Evolutionary conservation across 2,888 invertebrate species (phyloP).

Genomic region (Scaptomyza parva): DNA sequence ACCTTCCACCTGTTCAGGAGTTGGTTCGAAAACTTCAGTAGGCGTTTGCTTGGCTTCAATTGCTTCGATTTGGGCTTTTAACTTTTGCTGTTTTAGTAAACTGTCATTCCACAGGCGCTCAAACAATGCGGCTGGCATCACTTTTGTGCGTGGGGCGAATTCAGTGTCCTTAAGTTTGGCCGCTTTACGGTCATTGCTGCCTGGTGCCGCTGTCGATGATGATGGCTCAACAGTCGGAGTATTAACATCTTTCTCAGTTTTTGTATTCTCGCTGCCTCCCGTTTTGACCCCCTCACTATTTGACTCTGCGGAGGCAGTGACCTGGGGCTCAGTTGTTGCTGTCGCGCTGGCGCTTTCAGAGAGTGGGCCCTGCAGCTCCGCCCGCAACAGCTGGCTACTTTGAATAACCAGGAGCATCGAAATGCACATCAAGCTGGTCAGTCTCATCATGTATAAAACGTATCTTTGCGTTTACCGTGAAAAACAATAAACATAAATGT

Average conservation of each 20-base stretch:
- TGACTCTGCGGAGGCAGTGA: constrained; percentile 14
- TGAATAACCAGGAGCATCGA: constrained; percentile 53
- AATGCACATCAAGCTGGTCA: constrained; percentile 47
- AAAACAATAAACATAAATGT: constrained; percentile 8
- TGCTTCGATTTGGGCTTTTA: constrained; percentile 74
- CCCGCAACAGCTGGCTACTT: constrained; percentile 45
- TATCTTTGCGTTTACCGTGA: constrained; percentile 14
- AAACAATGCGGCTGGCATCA: constrained; percentile 69
- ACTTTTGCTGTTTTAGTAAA: constrained; percentile 68
- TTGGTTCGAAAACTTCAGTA: constrained; percentile 80
- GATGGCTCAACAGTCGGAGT: constrained; percentile 14
- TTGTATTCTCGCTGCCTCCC: constrained; percentile 49
- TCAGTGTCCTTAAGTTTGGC: constrained; percentile 61
- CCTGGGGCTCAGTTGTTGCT: constrained; percentile 17
- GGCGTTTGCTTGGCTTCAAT: constrained; percentile 57
- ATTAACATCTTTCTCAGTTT: constrained; percentile 47
- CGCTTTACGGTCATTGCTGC: constrained; percentile 62
- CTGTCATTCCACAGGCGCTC: constrained; percentile 77
- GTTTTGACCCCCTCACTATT: constrained; percentile 18
- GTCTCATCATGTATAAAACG: constrained; percentile 56
- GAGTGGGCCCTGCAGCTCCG: constrained; percentile 75
- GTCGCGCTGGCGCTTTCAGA: constrained; percentile 49
- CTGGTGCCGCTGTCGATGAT: constrained; percentile 43
- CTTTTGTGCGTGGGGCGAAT: constrained; percentile 61
- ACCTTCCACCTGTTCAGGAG: constrained; percentile 88